Evolutionary conservation across 2,797 vertebrate species (phyloP).

Genomic region (Fistularia tabacaria): DNA sequence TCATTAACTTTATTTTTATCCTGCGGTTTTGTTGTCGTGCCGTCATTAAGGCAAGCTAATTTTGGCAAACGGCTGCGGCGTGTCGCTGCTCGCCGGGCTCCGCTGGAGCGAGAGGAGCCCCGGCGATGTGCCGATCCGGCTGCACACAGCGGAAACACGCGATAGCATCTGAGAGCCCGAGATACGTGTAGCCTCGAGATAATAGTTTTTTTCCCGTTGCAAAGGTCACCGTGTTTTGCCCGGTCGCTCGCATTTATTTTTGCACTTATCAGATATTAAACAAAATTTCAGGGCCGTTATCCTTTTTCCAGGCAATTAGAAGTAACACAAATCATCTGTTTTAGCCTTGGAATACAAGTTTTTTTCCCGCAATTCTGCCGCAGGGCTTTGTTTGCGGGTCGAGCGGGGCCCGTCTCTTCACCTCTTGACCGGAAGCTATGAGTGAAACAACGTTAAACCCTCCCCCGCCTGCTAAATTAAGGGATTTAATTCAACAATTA

Average conservation of each 20-base stretch:
- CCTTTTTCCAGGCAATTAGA: conserved; percentile 1
- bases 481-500: conserved; percentile 37
- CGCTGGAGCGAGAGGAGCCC: conserved; percentile 21
- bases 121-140: conserved; percentile 15
- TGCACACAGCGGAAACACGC: conserved; percentile 38
- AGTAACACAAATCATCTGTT: conserved; percentile 1
- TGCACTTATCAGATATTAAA: not conserved
- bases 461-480: conserved; percentile 9
- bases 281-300: not conserved
- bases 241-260: too few relatives aligned
- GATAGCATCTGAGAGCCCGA: conserved; percentile 10
- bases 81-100: conserved; percentile 18
- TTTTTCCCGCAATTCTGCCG: conserved; percentile 1
- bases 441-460: conserved; percentile 9
- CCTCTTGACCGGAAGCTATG: not conserved
- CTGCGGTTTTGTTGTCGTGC: not conserved
- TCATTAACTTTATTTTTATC: conserved; percentile 13
- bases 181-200: too few relatives aligned
- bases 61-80: conserved; percentile 17
- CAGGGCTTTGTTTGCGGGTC: not conserved
- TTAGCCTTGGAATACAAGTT: not conserved
- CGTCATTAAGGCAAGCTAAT: conserved; percentile 6
- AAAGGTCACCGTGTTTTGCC: too few relatives aligned
- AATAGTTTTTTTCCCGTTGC: too few relatives aligned
- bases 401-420: not conserved